Evolutionary conservation across 2,888 invertebrate species (phyloP).

Genomic region (Brachyopa scutellaris): DNA sequence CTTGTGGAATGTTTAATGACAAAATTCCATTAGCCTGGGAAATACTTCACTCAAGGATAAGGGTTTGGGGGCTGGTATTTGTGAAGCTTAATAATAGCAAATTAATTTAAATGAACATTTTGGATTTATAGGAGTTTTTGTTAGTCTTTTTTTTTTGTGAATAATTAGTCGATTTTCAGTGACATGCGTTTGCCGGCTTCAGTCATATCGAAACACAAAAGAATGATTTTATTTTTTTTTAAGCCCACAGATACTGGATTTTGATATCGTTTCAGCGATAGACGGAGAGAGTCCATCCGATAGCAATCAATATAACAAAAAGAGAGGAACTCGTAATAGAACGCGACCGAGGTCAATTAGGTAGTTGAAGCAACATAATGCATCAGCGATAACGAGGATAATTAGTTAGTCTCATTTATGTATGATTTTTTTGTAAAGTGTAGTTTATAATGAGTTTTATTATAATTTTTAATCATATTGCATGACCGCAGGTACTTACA

Average conservation of each 20-base stretch:
- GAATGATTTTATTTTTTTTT: slow-evolving; percentile 12
- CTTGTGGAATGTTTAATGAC: slow-evolving; percentile 33
- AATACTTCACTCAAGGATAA: background rate
- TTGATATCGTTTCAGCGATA: too few relatives aligned
- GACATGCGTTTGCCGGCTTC: background rate
- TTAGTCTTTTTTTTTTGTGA: background rate
- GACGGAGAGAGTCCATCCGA: too few relatives aligned
- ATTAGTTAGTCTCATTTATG: slow-evolving; percentile 39
- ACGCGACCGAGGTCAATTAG: slow-evolving; percentile 62
- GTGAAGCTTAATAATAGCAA: slow-evolving; percentile 9
- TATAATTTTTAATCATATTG: slow-evolving; percentile 45
- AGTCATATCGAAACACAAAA: background rate
- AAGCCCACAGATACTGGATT: background rate
- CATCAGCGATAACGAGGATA: slow-evolving; percentile 55
- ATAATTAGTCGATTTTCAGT: slow-evolving; percentile 21
- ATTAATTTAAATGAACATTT: slow-evolving; percentile 51
- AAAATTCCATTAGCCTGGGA: slow-evolving; percentile 43
- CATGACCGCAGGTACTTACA: slow-evolving; percentile 21
- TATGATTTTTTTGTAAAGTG: slow-evolving; percentile 1
- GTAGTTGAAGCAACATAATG: too few relatives aligned
- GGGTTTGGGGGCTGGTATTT: background rate
- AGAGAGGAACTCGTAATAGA: too few relatives aligned
- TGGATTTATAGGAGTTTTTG: slow-evolving; percentile 18
- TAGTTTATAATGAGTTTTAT: slow-evolving; percentile 17
- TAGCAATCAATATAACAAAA: too few relatives aligned